Evolutionary conservation across 2,797 vertebrate species (phyloP), one percentile per base, ranked within the genome.

Genomic region (Hephaestus fuliginosus): DNA sequence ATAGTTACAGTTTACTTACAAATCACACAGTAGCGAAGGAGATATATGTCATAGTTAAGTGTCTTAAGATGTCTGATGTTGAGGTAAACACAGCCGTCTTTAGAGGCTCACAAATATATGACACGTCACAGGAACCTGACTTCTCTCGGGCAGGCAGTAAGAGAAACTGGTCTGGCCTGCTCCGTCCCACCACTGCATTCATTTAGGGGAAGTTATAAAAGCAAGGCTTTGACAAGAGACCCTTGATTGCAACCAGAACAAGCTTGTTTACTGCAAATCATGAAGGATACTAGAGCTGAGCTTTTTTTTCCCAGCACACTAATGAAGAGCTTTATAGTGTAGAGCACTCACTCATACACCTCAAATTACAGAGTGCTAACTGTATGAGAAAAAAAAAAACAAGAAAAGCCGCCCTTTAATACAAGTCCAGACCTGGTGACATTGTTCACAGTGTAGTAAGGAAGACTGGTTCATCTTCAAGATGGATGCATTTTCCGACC

Each of bases 161-260:
- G 18, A 81, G 74, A 14, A 2, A 46, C 39, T 55, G 44, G 36
- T 39, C 64, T 58, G 44, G 36, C 43, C 64, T 58, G 63, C 30
- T 51, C 33, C 75, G 73, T 72, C 76, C 52, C 44, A 30, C 76
- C 33, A 2, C 76, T 88, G 73, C 58, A 58, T 82, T 87, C 49
- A 73, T 85, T 90, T 56, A 82, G 48, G 48, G 82, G 80, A 90
- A 90, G 88, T 84, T 86, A 82, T 89, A 87, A 92, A 92, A 90
- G 66, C 67, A 36, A 51, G 68, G 55, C 79, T 86, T 81, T 79
- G 64, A 91, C 79, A 84, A 74, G 78, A 90, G 73, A 56, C 70
- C 75, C 81, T 36, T 91, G 87, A 91, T 92, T 92, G 74, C 71
- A 89, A 89, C 83, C 89, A 94, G 88, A 89, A 80, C 75, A 66